Percentiles rank a stretch among this genome's conserved stretches.
Conservation (phyloP, 2,797 vertebrate genomes). For the Taeniopygia guttata region DNA sequence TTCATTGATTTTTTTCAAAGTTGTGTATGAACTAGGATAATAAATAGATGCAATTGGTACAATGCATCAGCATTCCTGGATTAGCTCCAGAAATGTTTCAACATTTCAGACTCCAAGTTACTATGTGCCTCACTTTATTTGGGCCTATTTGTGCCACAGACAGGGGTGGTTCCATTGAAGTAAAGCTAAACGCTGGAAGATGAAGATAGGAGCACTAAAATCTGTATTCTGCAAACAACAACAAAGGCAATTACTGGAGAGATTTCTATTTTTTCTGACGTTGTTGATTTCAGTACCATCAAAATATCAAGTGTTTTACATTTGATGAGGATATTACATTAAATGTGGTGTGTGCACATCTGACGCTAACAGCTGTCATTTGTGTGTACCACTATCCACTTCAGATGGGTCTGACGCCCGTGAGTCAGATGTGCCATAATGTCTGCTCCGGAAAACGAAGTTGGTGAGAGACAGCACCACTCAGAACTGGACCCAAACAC, state of each 20-base stretch:
- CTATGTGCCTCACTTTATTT: not conserved
- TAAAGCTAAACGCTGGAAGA: not conserved
- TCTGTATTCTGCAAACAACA: not conserved
- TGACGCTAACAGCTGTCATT: slow-evolving; percentile 1
- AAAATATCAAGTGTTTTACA: not conserved
- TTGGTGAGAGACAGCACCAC: not conserved
- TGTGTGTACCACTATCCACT: not conserved
- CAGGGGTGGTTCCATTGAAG: not conserved
- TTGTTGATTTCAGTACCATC: not conserved
- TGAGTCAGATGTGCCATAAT: not conserved
- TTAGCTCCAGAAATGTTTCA: not conserved
- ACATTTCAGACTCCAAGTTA: not conserved
- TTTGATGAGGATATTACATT: not conserved
- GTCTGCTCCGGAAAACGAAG: not conserved
- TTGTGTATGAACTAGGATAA: not conserved
- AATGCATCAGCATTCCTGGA: not conserved
- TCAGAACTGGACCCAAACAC: not conserved
- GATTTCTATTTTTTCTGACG: not conserved
- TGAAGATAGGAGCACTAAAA: not conserved
- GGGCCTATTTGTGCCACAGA: not conserved
- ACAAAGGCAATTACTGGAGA: not conserved
- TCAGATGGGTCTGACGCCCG: not conserved
- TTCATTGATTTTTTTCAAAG: slow-evolving; percentile 29
- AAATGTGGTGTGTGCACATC: not conserved
- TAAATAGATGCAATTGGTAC: not conserved